A percentile compares a stretch with the other conserved stretches of the same genome.
phyloP scores from a whole-genome alignment of 2,113 vertebrate genomes.

The Lutjanus erythropterus region DNA sequence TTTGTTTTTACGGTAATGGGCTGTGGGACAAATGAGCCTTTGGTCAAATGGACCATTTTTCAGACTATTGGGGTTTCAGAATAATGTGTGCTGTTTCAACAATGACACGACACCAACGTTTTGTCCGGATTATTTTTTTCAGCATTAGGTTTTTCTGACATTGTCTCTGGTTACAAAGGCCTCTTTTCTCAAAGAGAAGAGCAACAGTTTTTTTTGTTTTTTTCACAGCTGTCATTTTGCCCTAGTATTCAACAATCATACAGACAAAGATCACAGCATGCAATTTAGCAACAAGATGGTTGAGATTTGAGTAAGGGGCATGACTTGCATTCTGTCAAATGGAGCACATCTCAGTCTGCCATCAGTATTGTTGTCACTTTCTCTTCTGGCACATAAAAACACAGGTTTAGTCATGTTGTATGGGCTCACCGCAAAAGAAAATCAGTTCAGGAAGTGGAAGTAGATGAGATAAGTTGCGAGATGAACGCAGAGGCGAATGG shows the following conservation, averaged over 20 bases:
- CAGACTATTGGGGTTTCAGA: too few relatives aligned
- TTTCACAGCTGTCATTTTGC: not conserved
- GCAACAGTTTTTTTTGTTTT: not conserved
- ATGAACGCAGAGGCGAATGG: not conserved
- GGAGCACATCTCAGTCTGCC: not conserved
- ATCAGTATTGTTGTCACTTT: slow-evolving; percentile 5
- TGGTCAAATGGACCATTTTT: too few relatives aligned
- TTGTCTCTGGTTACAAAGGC: not conserved
- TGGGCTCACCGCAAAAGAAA: not conserved
- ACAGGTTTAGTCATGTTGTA: not conserved
- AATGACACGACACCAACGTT: too few relatives aligned
- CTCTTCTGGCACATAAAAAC: not conserved
- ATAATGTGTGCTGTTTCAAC: too few relatives aligned
- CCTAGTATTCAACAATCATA: not conserved
- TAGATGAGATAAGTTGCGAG: not conserved
- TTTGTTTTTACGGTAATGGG: too few relatives aligned
- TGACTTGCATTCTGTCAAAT: not conserved
- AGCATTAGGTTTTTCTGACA: not conserved
- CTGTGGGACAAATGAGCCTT: too few relatives aligned
- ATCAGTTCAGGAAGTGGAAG: not conserved
- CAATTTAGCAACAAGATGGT: too few relatives aligned
- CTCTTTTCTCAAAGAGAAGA: not conserved
- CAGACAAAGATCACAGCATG: not conserved
- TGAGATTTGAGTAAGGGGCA: not conserved
- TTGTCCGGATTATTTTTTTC: not conserved